Evolutionary conservation across 1,140 invertebrate genomes (phyloP), one percentile per base, ranked within the genome.

Genomic region (Brachionus manjavacas): DNA sequence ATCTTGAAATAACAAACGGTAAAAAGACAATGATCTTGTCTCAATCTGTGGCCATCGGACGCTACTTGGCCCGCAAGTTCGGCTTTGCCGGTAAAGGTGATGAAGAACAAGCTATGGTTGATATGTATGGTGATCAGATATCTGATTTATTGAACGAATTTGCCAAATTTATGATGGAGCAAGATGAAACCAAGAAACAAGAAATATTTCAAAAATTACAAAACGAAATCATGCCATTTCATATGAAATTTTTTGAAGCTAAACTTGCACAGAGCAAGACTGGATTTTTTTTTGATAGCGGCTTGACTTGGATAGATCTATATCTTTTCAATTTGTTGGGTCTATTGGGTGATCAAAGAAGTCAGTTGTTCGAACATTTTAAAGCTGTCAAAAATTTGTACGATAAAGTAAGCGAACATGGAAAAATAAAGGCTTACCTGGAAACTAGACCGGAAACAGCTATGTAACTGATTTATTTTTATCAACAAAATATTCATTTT

Each of bases 21-120:
- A 28, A 60, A 41, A 76, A 41, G 14, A 35, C 16, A 60, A 70
- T 28, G 23, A 4, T 49, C 25, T 46, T 83, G 16, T 16, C 64
- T 43, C 81, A 83, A 55, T 83, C 81, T 2, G 8, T 43, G n/a
- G 49, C 64, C n/a, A 83, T 83, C 43, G 81, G 28, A 25, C 81
- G 81, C n/a, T 84, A 28, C 31, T 72, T 84, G n/a, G 31, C 81
- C 31, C 31, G 41, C 14, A 70, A 74, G 25, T 84, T 84, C 16
- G 46, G 46, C 31, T 28, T 84, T 31, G 64, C 64, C 14, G 81
- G 81, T 9, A 68, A 84, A 72, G 81, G 41, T 3, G 81, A 84
- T 28, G 25, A 46, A 49, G 81, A 84, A 55, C 60, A 70, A 70
- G 60, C 60, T 14, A 16, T 70, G 52, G 60, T 43, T 55, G 81